These are phyloP conservation scores for Drosophila stalkeri DNA, from an alignment of 2,888 invertebrate genomes.

Conservation along the genomic window DNA sequence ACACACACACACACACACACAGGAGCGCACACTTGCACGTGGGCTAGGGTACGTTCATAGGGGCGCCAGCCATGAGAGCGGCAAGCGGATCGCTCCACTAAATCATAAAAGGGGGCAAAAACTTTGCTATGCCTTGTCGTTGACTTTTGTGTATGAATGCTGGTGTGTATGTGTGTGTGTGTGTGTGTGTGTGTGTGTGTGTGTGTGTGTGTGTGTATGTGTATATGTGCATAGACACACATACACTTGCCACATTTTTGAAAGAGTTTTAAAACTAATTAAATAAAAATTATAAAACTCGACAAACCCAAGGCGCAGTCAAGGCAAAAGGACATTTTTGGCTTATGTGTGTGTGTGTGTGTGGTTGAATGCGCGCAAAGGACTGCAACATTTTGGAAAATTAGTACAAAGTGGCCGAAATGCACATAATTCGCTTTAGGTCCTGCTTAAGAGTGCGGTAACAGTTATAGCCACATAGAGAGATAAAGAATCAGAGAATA, in stretches of 20 bases:
- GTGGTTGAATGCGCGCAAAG: conserved; percentile 56
- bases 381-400: conserved; percentile 70
- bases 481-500: background rate
- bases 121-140: conserved; percentile 65
- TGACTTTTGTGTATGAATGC: conserved; percentile 40
- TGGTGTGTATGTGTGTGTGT: background rate
- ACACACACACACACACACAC: conserved; percentile 22
- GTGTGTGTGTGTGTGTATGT: conserved; percentile 16
- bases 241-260: conserved; percentile 55
- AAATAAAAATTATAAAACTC: conserved; percentile 82
- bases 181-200: conserved; percentile 12
- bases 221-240: conserved; percentile 31
- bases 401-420: conserved; percentile 68
- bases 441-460: conserved; percentile 53
- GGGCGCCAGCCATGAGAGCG: conserved; percentile 22
- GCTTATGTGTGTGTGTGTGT: conserved; percentile 9
- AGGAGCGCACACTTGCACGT: conserved; percentile 27
- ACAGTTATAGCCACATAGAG: conserved; percentile 22
- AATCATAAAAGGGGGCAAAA: conserved; percentile 78
- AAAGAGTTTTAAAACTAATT: conserved; percentile 81
- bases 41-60: conserved; percentile 62
- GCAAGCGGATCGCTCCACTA: conserved; percentile 38
- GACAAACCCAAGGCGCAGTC: conserved; percentile 72
- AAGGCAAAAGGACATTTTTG: conserved; percentile 62
- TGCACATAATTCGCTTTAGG: conserved; percentile 62